Percentiles rank a stretch among this genome's conserved stretches.
Conservation (phyloP, 2,797 vertebrate species). For the Cyclopterus lumpus region DNA sequence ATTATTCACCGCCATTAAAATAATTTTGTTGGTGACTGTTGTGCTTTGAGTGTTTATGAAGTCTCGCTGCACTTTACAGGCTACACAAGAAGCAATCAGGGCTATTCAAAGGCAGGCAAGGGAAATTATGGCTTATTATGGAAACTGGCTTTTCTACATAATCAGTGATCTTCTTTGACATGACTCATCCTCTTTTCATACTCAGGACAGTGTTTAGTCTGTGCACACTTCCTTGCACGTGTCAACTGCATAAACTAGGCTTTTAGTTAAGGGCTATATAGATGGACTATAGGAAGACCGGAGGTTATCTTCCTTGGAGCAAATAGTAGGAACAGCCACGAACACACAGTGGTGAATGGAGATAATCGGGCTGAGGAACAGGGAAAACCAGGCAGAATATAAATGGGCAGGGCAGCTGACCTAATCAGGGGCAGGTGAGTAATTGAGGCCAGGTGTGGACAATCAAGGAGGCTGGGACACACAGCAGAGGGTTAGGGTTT, state of each 20-base stretch:
- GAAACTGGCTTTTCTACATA: constrained; percentile 43
- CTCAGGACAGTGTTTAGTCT: constrained; percentile 35
- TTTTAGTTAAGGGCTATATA: constrained; percentile 39
- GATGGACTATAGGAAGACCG: background rate
- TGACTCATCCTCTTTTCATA: constrained; percentile 39
- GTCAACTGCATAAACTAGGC: constrained; percentile 27
- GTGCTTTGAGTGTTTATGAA: constrained; percentile 67
- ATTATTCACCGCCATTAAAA: constrained; percentile 72
- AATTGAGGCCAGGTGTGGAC: constrained; percentile 3
- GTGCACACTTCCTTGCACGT: constrained; percentile 29
- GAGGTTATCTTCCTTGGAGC: constrained; percentile 2
- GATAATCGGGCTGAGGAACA: background rate
- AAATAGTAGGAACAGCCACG: background rate
- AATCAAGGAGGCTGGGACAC: background rate
- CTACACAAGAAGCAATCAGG: constrained; percentile 70
- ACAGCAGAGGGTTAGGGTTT: background rate
- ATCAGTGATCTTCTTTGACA: constrained; percentile 59
- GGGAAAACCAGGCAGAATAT: background rate
- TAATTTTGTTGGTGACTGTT: constrained; percentile 65
- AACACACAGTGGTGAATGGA: background rate
- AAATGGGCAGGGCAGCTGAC: background rate
- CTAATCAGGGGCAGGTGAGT: constrained; percentile 2
- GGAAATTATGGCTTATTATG: constrained; percentile 53
- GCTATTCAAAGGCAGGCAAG: constrained; percentile 55
- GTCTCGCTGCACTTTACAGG: constrained; percentile 52